phyloP scores from a whole-genome alignment of 2,113 vertebrate genomes.

The Furnarius figulus region DNA sequence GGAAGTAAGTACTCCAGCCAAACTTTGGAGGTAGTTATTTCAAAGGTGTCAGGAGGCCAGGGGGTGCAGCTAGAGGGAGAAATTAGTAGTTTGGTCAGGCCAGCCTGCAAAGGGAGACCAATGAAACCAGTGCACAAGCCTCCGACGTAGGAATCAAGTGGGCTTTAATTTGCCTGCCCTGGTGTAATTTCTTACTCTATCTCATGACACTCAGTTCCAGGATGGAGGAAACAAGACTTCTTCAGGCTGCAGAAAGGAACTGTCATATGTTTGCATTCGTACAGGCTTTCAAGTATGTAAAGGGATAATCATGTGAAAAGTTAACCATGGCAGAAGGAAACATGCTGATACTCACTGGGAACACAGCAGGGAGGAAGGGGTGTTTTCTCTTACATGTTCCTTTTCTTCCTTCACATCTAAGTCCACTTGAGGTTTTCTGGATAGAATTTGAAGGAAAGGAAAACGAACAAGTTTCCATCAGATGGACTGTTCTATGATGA shows the following conservation, averaged over 20 bases:
- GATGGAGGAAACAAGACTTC: background rate
- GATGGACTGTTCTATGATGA: background rate
- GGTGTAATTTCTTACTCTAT: background rate
- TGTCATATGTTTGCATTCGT: accelerated
- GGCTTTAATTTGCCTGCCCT: background rate
- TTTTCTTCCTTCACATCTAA: background rate
- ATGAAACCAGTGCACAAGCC: background rate
- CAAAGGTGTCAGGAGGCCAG: background rate
- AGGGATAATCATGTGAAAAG: background rate
- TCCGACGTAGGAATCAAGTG: background rate
- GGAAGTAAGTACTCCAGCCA: background rate
- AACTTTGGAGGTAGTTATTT: accelerated
- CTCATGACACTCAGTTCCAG: background rate
- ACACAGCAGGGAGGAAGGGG: background rate
- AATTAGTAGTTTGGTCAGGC: background rate
- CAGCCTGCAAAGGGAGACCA: background rate
- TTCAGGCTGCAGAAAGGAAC: background rate
- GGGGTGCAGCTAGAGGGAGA: background rate
- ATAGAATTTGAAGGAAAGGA: background rate
- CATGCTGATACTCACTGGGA: accelerated
- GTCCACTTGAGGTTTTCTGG: background rate
- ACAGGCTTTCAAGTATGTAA: background rate
- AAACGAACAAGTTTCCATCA: background rate
- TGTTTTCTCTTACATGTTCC: background rate
- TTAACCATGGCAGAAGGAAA: background rate